Evolutionary conservation across 2,113 vertebrate genomes (phyloP).

Genomic region (Lepisosteus oculatus): DNA sequence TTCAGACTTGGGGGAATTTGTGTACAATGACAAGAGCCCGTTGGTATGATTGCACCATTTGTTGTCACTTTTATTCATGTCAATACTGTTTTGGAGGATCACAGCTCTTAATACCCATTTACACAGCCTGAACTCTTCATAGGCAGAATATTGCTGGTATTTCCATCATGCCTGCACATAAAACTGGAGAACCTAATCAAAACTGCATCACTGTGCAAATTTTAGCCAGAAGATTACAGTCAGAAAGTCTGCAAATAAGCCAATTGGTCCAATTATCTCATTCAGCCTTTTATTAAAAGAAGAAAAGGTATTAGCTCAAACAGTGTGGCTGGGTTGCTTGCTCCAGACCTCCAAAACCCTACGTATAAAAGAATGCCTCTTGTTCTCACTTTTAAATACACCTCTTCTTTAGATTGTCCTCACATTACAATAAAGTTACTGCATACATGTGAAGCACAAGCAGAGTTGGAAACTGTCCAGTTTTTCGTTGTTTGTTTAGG

Average conservation of each 20-base stretch:
- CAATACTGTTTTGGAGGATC: neutral
- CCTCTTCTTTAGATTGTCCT: neutral
- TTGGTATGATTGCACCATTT: neutral
- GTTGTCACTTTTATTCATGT: neutral
- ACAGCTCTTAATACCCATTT: conserved; percentile 9
- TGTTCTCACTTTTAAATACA: no score
- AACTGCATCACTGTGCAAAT: neutral
- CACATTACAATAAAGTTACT: neutral
- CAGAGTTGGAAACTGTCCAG: no score
- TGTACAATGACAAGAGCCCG: neutral
- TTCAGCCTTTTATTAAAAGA: no score
- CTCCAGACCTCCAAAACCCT: neutral
- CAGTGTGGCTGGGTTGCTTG: neutral
- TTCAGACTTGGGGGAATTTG: neutral
- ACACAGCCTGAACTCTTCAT: neutral
- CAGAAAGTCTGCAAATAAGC: neutral
- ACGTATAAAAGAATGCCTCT: neutral
- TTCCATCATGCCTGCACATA: neutral
- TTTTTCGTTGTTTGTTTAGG: no score
- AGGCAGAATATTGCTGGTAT: neutral
- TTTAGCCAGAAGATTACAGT: neutral
- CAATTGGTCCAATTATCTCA: neutral
- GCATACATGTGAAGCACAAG: no score
- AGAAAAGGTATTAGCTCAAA: neutral
- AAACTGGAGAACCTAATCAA: neutral